Evolutionary conservation across 2,113 vertebrate species (phyloP).

Genomic region (Esox niger): DNA sequence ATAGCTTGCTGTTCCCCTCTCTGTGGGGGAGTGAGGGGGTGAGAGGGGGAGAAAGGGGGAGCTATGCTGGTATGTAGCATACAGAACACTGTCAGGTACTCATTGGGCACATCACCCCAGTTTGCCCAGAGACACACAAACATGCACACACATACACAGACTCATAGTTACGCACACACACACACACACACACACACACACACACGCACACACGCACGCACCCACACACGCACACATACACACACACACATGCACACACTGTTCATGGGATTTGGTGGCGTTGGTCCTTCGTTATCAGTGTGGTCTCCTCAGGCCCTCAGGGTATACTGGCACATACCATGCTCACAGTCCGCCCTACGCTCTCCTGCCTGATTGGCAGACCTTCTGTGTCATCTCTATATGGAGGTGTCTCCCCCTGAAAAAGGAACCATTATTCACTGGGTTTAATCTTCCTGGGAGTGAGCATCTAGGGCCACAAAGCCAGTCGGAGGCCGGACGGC

Average conservation of each 20-base stretch:
- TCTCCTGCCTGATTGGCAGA: neutral
- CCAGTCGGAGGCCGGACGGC: neutral
- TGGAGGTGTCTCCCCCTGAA: neutral
- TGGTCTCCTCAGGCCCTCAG: neutral
- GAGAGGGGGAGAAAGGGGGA: too few species aligned
- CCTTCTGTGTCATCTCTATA: neutral
- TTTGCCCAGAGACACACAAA: neutral
- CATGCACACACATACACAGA: slow-evolving; percentile 3
- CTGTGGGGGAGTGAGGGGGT: too few species aligned
- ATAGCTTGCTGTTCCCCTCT: too few species aligned
- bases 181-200: slow-evolving; percentile 12
- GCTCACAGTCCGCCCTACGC: neutral
- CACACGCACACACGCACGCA: slow-evolving; percentile 8
- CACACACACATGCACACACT: neutral
- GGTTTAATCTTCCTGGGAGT: neutral
- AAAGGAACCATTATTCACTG: neutral
- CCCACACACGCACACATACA: neutral
- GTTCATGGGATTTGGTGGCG: slow-evolving; percentile 13
- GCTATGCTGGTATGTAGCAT: too few species aligned
- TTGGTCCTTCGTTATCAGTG: slow-evolving; percentile 20
- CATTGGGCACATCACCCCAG: too few species aligned
- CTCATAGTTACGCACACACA: neutral
- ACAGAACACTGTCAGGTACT: too few species aligned
- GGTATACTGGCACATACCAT: neutral
- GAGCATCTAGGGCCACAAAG: neutral